phyloP scores from a whole-genome alignment of 1,140 invertebrate species.

The Fopius arisanus region DNA sequence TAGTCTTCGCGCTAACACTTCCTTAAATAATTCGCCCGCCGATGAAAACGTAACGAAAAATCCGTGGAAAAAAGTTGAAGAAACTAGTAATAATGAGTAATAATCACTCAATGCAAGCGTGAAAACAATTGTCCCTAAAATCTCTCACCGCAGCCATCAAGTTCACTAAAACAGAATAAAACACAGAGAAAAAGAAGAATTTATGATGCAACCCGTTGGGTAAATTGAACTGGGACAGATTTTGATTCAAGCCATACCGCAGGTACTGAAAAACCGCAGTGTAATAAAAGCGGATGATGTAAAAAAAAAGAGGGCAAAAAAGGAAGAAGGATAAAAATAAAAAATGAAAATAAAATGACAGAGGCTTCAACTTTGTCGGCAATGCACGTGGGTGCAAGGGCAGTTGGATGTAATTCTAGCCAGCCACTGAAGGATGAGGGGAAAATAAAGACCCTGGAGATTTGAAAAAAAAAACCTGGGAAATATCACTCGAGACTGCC shows the following conservation, averaged over 20 bases:
- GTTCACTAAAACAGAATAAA: background rate
- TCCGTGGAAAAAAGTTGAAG: too few species aligned
- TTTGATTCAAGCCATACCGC: constrained; percentile 5
- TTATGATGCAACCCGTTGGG: background rate
- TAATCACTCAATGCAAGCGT: too few species aligned
- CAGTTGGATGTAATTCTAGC: constrained; percentile 46
- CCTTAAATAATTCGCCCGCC: too few species aligned
- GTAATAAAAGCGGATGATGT: background rate
- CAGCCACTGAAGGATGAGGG: constrained; percentile 41
- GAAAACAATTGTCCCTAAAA: too few species aligned
- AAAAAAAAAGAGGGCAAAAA: constrained; percentile 1
- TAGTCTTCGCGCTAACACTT: too few species aligned
- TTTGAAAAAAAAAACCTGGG: background rate
- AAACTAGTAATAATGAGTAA: too few species aligned
- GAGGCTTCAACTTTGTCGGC: background rate
- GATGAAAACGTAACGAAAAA: too few species aligned
- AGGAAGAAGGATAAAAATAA: background rate
- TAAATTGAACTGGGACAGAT: constrained; percentile 8
- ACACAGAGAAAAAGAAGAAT: background rate
- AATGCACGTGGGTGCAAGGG: constrained; percentile 12
- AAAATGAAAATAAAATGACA: background rate
- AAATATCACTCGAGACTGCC: background rate
- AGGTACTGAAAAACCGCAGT: background rate
- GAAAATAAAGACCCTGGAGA: background rate
- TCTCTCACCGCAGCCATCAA: background rate